phyloP scores from a whole-genome alignment of 2,888 invertebrate genomes.

The Drosophila incognita region DNA sequence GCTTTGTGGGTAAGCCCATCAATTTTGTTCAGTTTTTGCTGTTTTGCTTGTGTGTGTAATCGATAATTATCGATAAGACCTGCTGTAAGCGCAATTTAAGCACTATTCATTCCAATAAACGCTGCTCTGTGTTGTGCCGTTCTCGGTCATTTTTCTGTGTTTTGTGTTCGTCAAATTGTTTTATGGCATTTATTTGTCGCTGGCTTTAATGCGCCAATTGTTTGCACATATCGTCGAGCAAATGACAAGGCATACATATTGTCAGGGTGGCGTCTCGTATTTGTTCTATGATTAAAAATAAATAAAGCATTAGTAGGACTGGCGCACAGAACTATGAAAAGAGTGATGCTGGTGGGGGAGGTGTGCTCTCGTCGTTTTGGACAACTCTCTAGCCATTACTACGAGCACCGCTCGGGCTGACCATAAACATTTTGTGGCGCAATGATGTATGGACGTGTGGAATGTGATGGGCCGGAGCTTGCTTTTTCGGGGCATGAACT shows the following conservation, averaged over 20 bases:
- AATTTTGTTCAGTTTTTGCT: neutral
- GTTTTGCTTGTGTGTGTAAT: conserved; percentile 1
- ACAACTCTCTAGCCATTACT: neutral
- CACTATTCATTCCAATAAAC: neutral
- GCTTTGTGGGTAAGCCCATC: neutral
- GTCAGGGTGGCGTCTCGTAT: conserved; percentile 61
- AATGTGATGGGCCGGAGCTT: conserved; percentile 5
- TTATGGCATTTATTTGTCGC: conserved; percentile 37
- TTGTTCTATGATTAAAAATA: conserved; percentile 80
- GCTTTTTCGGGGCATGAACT: neutral
- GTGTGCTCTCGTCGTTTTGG: conserved; percentile 5
- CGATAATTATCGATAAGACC: conserved; percentile 21
- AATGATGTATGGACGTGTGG: conserved; percentile 73
- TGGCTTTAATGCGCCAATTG: conserved; percentile 77
- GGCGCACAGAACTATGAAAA: conserved; percentile 73
- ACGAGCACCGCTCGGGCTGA: conserved; percentile 12
- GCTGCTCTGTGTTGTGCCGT: neutral
- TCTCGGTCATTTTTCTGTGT: neutral
- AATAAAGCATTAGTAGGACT: conserved; percentile 71
- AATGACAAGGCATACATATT: conserved; percentile 68
- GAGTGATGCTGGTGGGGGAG: conserved; percentile 46
- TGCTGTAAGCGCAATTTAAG: neutral
- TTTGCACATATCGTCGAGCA: conserved; percentile 73
- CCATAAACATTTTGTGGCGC: conserved; percentile 77
- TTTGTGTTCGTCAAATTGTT: conserved; percentile 9